Evolutionary conservation across 1,140 invertebrate genomes (phyloP).

Genomic region (Camponotus vicinus): DNA sequence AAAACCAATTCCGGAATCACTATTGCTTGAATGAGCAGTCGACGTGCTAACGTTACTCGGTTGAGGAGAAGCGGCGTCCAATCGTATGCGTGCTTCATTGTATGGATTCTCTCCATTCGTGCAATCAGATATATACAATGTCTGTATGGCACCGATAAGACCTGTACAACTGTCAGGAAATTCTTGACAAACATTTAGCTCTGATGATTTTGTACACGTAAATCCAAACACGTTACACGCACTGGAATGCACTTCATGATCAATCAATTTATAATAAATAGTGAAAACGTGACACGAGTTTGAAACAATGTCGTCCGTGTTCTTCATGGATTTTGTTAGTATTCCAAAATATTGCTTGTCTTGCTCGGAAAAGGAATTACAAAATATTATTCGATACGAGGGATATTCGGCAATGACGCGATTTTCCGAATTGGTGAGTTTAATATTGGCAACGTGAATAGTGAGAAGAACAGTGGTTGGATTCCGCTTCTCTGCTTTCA

Average conservation of each 20-base stretch:
- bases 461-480: slow-evolving; percentile 95
- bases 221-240: slow-evolving; percentile 84
- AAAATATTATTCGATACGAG: slow-evolving; percentile 94
- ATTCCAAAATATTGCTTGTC: slow-evolving; percentile 97
- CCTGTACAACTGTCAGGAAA: slow-evolving; percentile 96
- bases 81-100: slow-evolving; percentile 79
- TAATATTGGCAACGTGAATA: slow-evolving; percentile 92
- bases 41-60: slow-evolving; percentile 93
- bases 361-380: slow-evolving; percentile 95
- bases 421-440: slow-evolving; percentile 90
- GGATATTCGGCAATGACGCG: slow-evolving; percentile 93
- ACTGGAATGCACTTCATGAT: slow-evolving; percentile 91
- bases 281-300: slow-evolving; percentile 98
- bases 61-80: slow-evolving; percentile 91
- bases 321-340: slow-evolving; percentile 92
- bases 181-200: slow-evolving; percentile 91
- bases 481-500: slow-evolving; percentile 95
- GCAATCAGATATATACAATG: slow-evolving; percentile 85
- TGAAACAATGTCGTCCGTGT: slow-evolving; percentile 88
- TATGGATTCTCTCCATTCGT: slow-evolving; percentile 78
- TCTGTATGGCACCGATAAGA: slow-evolving; percentile 90
- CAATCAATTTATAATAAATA: slow-evolving; percentile 94
- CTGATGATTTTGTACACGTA: slow-evolving; percentile 83
- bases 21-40: slow-evolving; percentile 96
- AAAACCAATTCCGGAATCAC: slow-evolving; percentile 97